phyloP scores from a whole-genome alignment of 2,888 invertebrate species.

The Phyllotreta striolata region DNA sequence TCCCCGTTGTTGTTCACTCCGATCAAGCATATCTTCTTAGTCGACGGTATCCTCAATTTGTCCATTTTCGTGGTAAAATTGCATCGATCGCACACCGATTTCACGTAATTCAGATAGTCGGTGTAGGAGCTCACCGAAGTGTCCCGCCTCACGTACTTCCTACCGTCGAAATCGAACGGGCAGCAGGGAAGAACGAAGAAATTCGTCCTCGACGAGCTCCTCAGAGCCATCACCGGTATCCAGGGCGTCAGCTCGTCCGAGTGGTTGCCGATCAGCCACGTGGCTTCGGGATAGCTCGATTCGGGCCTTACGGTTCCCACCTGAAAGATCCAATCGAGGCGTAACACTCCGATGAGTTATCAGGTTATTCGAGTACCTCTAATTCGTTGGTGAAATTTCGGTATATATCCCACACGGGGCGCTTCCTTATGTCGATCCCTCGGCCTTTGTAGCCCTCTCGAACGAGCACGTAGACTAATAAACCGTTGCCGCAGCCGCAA shows the following conservation, averaged over 20 bases:
- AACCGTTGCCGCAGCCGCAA: conserved; percentile 97
- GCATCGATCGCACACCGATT: conserved; percentile 69
- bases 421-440: conserved; percentile 84
- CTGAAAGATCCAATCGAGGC: neutral
- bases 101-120: conserved; percentile 75
- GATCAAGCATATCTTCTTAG: conserved; percentile 85
- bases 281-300: conserved; percentile 73
- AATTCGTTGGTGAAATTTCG: conserved; percentile 68
- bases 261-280: conserved; percentile 98
- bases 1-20: conserved; percentile 61
- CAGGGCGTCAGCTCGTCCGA: conserved; percentile 99
- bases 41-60: conserved; percentile 94
- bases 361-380: no score
- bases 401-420: conserved; percentile 90
- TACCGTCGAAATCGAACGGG: conserved; percentile 87
- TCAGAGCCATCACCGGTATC: conserved; percentile 92
- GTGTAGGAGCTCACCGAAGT: conserved; percentile 79
- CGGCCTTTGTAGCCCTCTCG: conserved; percentile 84
- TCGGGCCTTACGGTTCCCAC: conserved; percentile 70
- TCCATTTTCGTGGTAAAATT: conserved; percentile 81
- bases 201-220: conserved; percentile 75
- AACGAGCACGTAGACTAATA: conserved; percentile 85
- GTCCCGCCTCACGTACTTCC: conserved; percentile 79
- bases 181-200: conserved; percentile 97
- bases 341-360: no score